These are phyloP conservation scores for Talpa occidentalis DNA, from an alignment of 2,113 vertebrate genomes.

Conservation along the genomic window DNA sequence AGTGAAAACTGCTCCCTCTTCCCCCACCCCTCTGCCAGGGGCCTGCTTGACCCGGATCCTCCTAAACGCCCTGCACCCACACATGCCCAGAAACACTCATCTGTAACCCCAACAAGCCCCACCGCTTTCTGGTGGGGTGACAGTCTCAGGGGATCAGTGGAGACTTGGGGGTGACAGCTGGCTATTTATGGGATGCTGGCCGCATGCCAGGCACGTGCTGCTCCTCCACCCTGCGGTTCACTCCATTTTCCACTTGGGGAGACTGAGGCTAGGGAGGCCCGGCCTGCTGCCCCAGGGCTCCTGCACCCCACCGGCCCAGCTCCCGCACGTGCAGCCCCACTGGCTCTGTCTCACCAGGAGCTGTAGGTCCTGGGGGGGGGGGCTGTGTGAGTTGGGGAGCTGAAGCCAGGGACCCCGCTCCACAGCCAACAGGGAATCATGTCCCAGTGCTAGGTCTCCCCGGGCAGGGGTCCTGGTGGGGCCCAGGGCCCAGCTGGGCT, in stretches of 20 bases:
- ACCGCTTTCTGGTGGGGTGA: no score
- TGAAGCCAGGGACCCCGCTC: background rate
- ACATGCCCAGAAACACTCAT: background rate
- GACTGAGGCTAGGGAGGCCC: background rate
- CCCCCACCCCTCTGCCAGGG: background rate
- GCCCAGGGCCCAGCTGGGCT: no score
- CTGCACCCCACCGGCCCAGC: no score
- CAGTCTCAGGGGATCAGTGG: background rate
- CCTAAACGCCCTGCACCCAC: background rate
- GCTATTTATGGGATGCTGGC: no score
- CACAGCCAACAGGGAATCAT: background rate
- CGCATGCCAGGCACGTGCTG: background rate
- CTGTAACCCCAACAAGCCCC: no score
- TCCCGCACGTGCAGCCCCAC: no score
- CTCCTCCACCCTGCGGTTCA: rapidly evolving
- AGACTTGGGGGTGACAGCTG: no score
- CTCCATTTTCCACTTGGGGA: rapidly evolving
- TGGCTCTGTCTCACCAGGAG: no score
- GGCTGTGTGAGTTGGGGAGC: background rate
- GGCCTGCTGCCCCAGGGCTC: background rate
- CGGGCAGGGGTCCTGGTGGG: background rate
- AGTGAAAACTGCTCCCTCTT: background rate
- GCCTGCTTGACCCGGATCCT: background rate
- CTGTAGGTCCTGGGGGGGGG: no score
- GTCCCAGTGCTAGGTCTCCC: no score